phyloP scores from a whole-genome alignment of 2,888 invertebrate genomes.

The Plebejus argus region DNA sequence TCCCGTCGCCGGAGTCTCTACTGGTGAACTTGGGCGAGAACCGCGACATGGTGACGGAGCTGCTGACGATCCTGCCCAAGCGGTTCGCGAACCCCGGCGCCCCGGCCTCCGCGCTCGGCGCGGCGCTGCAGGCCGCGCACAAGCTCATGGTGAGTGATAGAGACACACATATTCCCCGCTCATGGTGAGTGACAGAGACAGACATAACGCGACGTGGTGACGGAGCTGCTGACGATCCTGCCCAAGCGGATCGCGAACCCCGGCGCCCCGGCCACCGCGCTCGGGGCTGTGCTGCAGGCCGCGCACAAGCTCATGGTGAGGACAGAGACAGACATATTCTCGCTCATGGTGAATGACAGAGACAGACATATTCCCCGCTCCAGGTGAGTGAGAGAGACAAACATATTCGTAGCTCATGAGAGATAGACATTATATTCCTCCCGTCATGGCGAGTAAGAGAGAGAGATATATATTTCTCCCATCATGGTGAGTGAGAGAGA shows the following conservation, averaged over 20 bases:
- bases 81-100: conserved; percentile 83
- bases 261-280: conserved; percentile 87
- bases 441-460: too few species aligned
- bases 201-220: conserved; percentile 83
- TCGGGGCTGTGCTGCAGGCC: conserved; percentile 96
- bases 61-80: conserved; percentile 89
- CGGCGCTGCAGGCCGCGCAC: conserved; percentile 95
- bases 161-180: neutral
- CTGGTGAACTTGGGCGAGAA: conserved; percentile 95
- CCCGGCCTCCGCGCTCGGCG: conserved; percentile 92
- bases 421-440: too few species aligned
- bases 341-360: neutral
- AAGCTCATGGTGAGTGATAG: conserved; percentile 89
- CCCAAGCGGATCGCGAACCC: conserved; percentile 86
- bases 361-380: neutral
- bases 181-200: too few species aligned
- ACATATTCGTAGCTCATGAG: too few species aligned
- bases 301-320: conserved; percentile 94
- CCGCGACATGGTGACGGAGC: conserved; percentile 87
- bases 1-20: conserved; percentile 96
- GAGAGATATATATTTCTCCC: too few species aligned
- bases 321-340: too few species aligned
- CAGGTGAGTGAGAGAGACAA: neutral
- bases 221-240: conserved; percentile 87
- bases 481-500: too few species aligned